Conservation (phyloP, 1,140 invertebrate genomes). For the Magallana angulata region DNA sequence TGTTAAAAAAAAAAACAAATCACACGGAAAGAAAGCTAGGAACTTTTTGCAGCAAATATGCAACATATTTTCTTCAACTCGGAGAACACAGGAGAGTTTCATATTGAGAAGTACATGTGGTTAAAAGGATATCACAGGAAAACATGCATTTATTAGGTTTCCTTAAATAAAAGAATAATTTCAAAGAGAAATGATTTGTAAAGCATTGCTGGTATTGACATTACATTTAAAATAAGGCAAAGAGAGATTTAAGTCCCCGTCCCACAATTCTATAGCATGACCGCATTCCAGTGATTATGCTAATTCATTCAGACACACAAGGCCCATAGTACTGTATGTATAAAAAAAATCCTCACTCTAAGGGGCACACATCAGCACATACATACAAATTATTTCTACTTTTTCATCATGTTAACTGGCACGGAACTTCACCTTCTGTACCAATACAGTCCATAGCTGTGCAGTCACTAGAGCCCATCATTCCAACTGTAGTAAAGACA, state of each 20-base stretch:
- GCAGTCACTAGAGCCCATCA: no score
- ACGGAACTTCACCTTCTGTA: no score
- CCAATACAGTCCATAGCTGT: no score
- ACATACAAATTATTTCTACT: background rate
- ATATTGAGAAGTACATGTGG: no score
- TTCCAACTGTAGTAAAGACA: no score
- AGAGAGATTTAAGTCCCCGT: background rate
- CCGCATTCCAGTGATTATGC: conserved; percentile 32
- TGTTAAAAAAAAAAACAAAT: no score
- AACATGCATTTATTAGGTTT: background rate
- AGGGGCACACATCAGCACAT: background rate
- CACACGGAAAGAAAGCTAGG: no score
- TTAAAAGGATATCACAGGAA: no score
- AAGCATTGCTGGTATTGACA: background rate
- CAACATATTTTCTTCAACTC: no score
- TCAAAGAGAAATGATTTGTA: conserved; percentile 3
- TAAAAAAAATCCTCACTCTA: background rate
- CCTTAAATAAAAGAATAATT: background rate
- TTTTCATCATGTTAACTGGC: no score
- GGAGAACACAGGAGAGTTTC: no score
- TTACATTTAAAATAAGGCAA: background rate
- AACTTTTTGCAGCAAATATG: no score
- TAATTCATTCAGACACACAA: conserved; percentile 23
- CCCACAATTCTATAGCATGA: background rate
- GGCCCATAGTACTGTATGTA: background rate